Percentiles rank a stretch among this genome's conserved stretches.
Conservation (phyloP, 2,113 vertebrate species). For the Tenebrosternarchus preto region DNA sequence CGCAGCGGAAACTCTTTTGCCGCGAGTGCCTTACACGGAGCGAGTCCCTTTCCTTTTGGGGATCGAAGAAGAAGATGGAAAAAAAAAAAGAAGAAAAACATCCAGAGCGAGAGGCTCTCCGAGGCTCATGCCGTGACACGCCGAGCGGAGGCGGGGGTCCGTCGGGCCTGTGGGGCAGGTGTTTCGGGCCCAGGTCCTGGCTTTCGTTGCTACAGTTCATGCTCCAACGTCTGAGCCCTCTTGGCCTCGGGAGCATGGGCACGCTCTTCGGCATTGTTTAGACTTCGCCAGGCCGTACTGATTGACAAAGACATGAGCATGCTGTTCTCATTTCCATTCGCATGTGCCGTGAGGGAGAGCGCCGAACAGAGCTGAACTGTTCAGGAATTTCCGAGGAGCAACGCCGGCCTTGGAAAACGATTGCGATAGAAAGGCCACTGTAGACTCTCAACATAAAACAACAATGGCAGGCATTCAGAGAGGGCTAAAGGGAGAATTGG, state of each 20-base stretch:
- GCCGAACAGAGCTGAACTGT: constrained; percentile 2
- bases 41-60: neutral
- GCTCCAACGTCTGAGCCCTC: neutral
- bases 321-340: constrained; percentile 35
- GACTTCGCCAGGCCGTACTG: constrained; percentile 7
- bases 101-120: neutral
- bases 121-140: neutral
- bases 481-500: neutral
- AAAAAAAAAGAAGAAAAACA: neutral
- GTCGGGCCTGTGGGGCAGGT: neutral
- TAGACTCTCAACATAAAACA: neutral
- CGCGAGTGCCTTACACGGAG: neutral
- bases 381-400: neutral
- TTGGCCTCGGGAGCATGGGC: neutral
- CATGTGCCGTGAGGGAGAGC: neutral
- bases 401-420: neutral
- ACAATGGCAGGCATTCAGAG: constrained; percentile 18
- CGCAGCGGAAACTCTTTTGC: no score
- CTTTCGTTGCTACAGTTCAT: neutral
- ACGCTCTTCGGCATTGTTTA: constrained; percentile 4
- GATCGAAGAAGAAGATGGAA: no score
- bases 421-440: constrained; percentile 6
- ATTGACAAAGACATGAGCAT: constrained; percentile 30
- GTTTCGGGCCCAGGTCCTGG: neutral
- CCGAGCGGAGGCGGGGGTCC: neutral